Base-by-base conservation (phyloP, 2,797 vertebrate species). In the Eutrigla gurnardus region DNA sequence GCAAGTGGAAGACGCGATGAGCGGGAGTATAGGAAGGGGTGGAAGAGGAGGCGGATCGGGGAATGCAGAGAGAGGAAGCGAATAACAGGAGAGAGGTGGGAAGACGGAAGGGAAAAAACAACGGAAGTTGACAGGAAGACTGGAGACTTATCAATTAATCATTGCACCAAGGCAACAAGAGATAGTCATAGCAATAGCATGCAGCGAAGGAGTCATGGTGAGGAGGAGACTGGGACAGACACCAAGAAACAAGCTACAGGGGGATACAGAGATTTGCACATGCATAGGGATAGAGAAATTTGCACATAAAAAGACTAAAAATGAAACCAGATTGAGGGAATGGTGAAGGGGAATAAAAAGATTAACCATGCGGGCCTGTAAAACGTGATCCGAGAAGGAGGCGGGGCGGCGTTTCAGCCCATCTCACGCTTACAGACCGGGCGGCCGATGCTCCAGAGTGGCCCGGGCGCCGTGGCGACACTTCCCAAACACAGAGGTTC, bases 71-170 rank as follows among this genome's bases (percentile, higher is more conserved):
- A 79, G 67, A 75, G 84, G 82, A 86, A 74, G 81, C n/a, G 47
- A 79, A 80, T 65, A 77, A 73, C 68, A 63, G 72, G 58, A 77
- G 81, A 83, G 72, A 68, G 65, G 55, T 60, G 69, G 74, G 53
- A 54, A 83, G 67, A 52, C n/a, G 54, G 73, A 79, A 79, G 70
- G 65, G 46, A 68, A 68, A 61, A 77, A 66, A 60, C 68, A 42
- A 60, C n/a, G 8, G 73, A 78, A 78, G 83, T 83, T 74, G 80
- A 85, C 76, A 85, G 73, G 71, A 86, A 73, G 80, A 80, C 59
- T 58, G 70, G 79, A 77, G 81, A 84, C 57, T 83, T 62, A 85
- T 90, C 78, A 83, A 91, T 86, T 84, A 87, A 87, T 90, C 64
- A 89, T 72, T 46, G 71, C 0, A 15, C 70, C 46, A 57, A 7